Evolutionary conservation across 2,797 vertebrate genomes (phyloP).

Genomic region (Pseudochromis fuscus): DNA sequence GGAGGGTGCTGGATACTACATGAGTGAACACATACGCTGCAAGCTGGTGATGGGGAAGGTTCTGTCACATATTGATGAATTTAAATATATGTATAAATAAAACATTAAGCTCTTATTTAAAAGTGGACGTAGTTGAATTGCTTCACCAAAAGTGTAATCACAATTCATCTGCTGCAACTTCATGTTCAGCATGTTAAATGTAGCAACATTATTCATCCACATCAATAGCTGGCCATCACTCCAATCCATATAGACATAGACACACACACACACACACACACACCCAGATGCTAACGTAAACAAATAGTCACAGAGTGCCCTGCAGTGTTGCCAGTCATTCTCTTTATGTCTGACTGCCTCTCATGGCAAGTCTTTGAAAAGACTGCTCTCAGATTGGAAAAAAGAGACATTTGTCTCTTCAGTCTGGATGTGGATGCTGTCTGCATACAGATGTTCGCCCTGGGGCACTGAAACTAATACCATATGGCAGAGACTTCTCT

Average conservation of each 20-base stretch:
- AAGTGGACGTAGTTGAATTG: neutral
- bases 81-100: neutral
- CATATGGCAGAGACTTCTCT: slow-evolving; percentile 59
- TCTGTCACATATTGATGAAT: neutral
- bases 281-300: slow-evolving; percentile 42
- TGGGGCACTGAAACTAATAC: slow-evolving; percentile 57
- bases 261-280: slow-evolving; percentile 13
- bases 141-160: slow-evolving; percentile 4
- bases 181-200: neutral
- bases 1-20: neutral
- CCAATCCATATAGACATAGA: slow-evolving; percentile 17
- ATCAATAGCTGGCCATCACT: slow-evolving; percentile 31
- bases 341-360: slow-evolving; percentile 57
- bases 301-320: slow-evolving; percentile 48
- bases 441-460: slow-evolving; percentile 75
- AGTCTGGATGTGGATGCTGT: slow-evolving; percentile 52
- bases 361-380: slow-evolving; percentile 53
- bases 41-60: neutral
- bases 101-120: slow-evolving; percentile 5
- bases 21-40: slow-evolving; percentile 5
- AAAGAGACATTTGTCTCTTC: slow-evolving; percentile 53
- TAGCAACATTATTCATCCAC: neutral
- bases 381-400: slow-evolving; percentile 42
- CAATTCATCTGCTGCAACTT: neutral
- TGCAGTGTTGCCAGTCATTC: slow-evolving; percentile 49